Evolutionary conservation across 2,113 vertebrate genomes (phyloP).

Genomic region (Myxocyprinus asiaticus): DNA sequence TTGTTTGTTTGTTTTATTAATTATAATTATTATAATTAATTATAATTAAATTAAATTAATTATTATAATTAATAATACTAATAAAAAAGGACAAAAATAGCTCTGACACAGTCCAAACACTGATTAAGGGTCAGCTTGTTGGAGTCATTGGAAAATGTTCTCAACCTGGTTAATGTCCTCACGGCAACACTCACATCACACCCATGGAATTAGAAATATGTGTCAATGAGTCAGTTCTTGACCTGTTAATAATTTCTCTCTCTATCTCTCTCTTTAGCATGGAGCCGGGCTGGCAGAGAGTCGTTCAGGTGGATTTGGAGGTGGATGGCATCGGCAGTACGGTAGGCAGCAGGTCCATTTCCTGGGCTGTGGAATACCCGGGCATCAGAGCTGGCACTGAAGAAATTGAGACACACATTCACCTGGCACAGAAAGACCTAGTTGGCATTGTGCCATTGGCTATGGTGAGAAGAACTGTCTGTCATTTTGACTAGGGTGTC

Average conservation of each 20-base stretch:
- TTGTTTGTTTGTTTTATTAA: no score
- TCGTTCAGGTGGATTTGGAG: slow-evolving; percentile 90
- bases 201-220: no score
- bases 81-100: not conserved
- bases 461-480: slow-evolving; percentile 80
- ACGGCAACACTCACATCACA: no score
- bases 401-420: slow-evolving; percentile 84
- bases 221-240: no score
- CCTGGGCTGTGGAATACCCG: slow-evolving; percentile 94
- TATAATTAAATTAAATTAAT: no score
- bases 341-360: slow-evolving; percentile 86
- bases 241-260: not conserved
- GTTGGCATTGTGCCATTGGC: slow-evolving; percentile 88
- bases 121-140: no score
- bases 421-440: slow-evolving; percentile 88
- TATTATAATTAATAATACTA: not conserved
- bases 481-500: not conserved
- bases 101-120: no score
- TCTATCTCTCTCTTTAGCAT: slow-evolving; percentile 69
- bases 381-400: slow-evolving; percentile 73
- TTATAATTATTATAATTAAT: no score
- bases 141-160: no score
- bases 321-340: slow-evolving; percentile 83
- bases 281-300: slow-evolving; percentile 79
- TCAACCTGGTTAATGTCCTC: no score